Conservation (phyloP, 2,797 vertebrate genomes). For the Tapera naevia region DNA sequence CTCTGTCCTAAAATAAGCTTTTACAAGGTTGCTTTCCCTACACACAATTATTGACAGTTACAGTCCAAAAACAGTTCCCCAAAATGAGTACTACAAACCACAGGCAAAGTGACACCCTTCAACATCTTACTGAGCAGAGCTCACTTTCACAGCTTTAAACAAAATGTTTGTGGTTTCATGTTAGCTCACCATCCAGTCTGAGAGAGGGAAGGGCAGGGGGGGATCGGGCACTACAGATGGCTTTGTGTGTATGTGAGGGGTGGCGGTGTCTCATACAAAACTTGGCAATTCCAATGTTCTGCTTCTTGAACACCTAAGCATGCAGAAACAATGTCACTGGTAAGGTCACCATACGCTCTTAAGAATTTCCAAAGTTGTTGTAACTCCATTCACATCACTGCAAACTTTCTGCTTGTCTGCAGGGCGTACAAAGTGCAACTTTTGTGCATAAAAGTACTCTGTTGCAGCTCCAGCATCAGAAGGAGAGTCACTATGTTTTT, state of each 20-base stretch:
- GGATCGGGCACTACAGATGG: not conserved
- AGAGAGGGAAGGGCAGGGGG: too few relatives aligned
- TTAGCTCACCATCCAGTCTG: too few relatives aligned
- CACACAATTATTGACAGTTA: too few relatives aligned
- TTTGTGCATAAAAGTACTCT: not conserved
- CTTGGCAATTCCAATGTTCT: not conserved
- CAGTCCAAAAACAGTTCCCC: too few relatives aligned
- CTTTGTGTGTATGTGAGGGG: not conserved
- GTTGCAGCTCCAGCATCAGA: not conserved
- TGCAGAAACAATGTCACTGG: not conserved
- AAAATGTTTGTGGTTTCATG: not conserved
- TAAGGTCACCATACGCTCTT: not conserved
- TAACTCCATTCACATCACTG: not conserved
- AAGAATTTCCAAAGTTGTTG: not conserved
- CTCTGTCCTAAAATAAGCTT: too few relatives aligned
- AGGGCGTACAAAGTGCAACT: not conserved
- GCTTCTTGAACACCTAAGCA: not conserved
- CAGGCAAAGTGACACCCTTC: too few relatives aligned
- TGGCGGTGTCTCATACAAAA: not conserved
- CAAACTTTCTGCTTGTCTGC: not conserved
- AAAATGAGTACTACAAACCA: too few relatives aligned
- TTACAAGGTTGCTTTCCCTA: too few relatives aligned
- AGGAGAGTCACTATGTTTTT: not conserved
- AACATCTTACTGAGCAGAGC: too few relatives aligned
- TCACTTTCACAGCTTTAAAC: too few relatives aligned